Evolutionary conservation across 1,140 invertebrate genomes (phyloP), one percentile per base, ranked within the genome.

Genomic region (Scaptomyza hsui): DNA sequence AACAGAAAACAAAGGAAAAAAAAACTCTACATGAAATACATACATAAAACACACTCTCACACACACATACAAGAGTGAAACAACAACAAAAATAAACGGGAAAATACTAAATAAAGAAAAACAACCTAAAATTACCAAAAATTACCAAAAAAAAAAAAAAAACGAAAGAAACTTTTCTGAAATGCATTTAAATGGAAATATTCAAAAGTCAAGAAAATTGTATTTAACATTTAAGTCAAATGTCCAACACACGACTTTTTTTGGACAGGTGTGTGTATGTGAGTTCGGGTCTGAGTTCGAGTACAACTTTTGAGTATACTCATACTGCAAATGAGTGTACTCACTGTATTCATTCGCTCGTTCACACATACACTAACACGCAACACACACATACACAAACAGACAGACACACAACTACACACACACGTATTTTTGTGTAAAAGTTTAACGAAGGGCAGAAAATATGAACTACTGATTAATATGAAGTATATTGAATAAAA

Each of bases 401-500:
- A 53, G 10, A 57, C 19, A 53, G n/a, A 42, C 12, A 42, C 41
- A 47, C 51, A 49, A 24, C 56, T 32, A 32, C 32, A 52, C 74
- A 69, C 55, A 70, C 61, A 71, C 60, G 61, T 80, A 81, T 86
- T 85, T 85, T 86, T 85, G 80, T 85, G 80, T 85, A 86, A 85
- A 86, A 63, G 62, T 73, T 65, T 68, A 86, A 69, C 70, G 37
- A 60, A 19, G 61, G 45, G 59, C 75, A 67, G 59, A 85, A 80
- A 85, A 77, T 81, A 81, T 85, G 69, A 85, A 86, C 80, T 86
- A 86, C 79, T 80, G 81, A 86, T 80, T 63, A 85, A 86, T 80
- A 80, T 86, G 64, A 85, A 85, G 81, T 85, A 86, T 86, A 85
- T 86, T 85, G 77, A 85, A 85, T 85, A 85, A 85, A 85, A 85